Evolutionary conservation across 1,140 invertebrate species (phyloP).

Genomic region (Steinernema feltiae): DNA sequence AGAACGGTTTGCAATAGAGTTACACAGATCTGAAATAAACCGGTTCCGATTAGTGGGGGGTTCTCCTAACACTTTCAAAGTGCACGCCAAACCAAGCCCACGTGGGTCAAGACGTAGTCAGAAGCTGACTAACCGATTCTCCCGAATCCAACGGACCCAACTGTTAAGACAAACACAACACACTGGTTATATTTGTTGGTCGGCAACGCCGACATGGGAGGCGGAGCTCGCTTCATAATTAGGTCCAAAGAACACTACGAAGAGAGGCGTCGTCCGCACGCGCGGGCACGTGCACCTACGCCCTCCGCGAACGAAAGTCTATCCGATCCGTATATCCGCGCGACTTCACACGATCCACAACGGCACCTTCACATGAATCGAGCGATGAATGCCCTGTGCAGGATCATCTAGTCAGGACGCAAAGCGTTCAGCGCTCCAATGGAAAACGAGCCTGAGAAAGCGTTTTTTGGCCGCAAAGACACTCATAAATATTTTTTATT

Average conservation of each 20-base stretch:
- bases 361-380: too few species aligned
- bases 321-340: not conserved
- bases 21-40: not conserved
- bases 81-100: not conserved
- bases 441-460: too few species aligned
- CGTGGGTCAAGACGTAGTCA: not conserved
- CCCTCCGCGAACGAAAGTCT: not conserved
- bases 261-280: conserved; percentile 8
- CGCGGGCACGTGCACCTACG: conserved; percentile 12
- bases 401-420: too few species aligned
- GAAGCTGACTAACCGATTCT: conserved; percentile 11
- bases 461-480: not conserved
- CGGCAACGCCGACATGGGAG: not conserved
- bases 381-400: too few species aligned
- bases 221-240: conserved; percentile 5
- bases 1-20: not conserved
- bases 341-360: not conserved
- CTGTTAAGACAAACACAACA: conserved; percentile 15
- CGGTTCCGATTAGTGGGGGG: not conserved
- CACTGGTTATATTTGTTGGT: conserved; percentile 10
- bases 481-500: not conserved
- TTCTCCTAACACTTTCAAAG: not conserved
- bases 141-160: conserved; percentile 10
- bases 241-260: conserved; percentile 11
- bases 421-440: too few species aligned